Percentiles rank a stretch among this genome's conserved stretches.
Conservation (phyloP, 2,888 invertebrate genomes). For the Deroplatys truncata region DNA sequence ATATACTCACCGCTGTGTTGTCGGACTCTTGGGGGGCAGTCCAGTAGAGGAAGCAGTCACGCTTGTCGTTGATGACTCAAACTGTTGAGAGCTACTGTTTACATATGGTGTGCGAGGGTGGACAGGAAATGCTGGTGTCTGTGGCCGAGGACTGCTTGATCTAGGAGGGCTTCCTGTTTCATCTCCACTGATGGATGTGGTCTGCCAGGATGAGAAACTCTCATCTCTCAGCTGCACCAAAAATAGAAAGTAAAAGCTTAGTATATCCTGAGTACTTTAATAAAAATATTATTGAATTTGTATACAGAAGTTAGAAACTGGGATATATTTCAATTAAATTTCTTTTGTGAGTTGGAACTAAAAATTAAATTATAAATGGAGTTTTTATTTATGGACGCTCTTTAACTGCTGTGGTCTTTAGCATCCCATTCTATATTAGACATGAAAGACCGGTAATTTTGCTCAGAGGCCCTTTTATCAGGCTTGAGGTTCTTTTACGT, state of each 20-base stretch:
- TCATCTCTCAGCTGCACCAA: constrained; percentile 54
- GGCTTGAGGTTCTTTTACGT: too few species aligned
- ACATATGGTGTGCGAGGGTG: constrained; percentile 85
- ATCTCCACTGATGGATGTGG: constrained; percentile 51
- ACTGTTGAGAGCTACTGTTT: constrained; percentile 59
- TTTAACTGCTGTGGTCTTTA: too few species aligned
- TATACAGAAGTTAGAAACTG: too few species aligned
- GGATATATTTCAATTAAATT: too few species aligned
- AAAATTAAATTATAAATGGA: too few species aligned
- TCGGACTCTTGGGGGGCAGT: constrained; percentile 77
- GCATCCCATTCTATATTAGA: too few species aligned
- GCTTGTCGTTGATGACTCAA: constrained; percentile 42
- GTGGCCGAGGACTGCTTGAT: constrained; percentile 62
- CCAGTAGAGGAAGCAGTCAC: constrained; percentile 49
- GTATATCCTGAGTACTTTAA: constrained; percentile 26
- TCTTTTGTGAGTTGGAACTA: too few species aligned
- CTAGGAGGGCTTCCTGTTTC: constrained; percentile 51
- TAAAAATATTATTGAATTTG: constrained; percentile 14
- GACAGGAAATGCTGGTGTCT: constrained; percentile 91
- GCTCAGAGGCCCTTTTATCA: too few species aligned
- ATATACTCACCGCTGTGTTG: constrained; percentile 58
- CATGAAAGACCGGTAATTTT: too few species aligned
- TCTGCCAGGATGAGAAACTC: constrained; percentile 63
- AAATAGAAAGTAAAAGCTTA: background rate
- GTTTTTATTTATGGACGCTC: too few species aligned